phyloP scores from a whole-genome alignment of 2,888 invertebrate genomes.

The Himalopsyche kuldschensis region DNA sequence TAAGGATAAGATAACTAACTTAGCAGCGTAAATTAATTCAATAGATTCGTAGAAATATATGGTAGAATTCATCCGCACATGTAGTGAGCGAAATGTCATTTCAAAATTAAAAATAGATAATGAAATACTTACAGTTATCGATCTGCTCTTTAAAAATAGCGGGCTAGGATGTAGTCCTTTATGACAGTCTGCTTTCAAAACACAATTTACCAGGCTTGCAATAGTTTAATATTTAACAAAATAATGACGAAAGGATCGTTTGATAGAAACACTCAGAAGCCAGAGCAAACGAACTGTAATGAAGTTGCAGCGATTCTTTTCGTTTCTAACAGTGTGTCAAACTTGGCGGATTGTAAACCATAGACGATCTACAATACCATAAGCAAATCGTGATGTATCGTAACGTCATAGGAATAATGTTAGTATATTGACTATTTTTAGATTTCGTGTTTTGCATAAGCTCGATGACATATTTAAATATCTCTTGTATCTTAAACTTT shows the following conservation, averaged over 20 bases:
- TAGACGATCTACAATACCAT: neutral
- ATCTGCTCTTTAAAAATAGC: constrained; percentile 15
- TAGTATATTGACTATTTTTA: too few relatives aligned
- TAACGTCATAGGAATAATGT: too few relatives aligned
- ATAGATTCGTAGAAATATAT: neutral
- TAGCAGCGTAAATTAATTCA: neutral
- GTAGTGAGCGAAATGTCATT: neutral
- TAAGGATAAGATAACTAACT: neutral
- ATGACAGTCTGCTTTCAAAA: constrained; percentile 17
- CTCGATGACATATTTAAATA: too few relatives aligned
- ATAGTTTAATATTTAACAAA: constrained; percentile 34
- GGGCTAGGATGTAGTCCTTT: constrained; percentile 24
- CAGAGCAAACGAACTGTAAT: neutral
- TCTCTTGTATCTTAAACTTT: too few relatives aligned
- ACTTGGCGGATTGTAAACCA: neutral
- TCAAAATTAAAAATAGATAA: neutral
- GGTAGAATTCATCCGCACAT: neutral
- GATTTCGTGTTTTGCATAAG: too few relatives aligned
- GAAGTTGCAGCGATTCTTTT: neutral
- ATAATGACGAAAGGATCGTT: constrained; percentile 4
- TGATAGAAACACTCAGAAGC: neutral
- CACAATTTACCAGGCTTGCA: constrained; percentile 31
- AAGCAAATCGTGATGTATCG: neutral
- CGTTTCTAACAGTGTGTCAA: neutral
- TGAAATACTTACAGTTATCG: constrained; percentile 12